Base-by-base conservation (phyloP, 2,888 invertebrate species). In the Clivina fossor region DNA sequence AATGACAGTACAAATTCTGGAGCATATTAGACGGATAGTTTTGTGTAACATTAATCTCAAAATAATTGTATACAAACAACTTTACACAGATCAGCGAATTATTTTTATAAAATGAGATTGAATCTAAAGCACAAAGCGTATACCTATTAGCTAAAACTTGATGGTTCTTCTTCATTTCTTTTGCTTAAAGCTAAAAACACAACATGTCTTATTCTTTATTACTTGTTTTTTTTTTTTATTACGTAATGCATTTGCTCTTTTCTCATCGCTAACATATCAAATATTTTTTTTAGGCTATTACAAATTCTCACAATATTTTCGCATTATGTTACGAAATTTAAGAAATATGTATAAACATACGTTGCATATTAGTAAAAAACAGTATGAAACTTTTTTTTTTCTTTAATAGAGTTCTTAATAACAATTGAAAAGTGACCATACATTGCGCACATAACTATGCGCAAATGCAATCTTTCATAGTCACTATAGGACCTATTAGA, bases 271-370 rank as follows among this genome's bases (percentile, higher is more conserved):
- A 53, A 53, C 53, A 53, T 53, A 53, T 53, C 53, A 53, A 53
- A 53, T 37, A 53, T 53, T n/a, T n/a, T n/a, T n/a, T n/a, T n/a
- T 53, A 53, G 53, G 53, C 53, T 53, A 53, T 53, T 53, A 53
- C 35, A 51, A 53, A 53, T n/a, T 53, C 53, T 53, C 53, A 53
- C 53, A 30, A n/a, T 53, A 53, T 35, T n/a, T 53, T 53, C 37
- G 53, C n/a, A n/a, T n/a, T 53, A 53, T 53, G 53, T 53, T 53
- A 53, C 53, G 44, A 40, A n/a, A n/a, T 53, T 53, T 53, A 53
- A 53, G 53, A 53, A 53, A 53, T 53, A 53, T 53, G 53, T 53
- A 53, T 53, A 53, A 53, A 53, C 53, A 53, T 53, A 53, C 53
- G 53, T 53, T 53, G 53, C 53, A 53, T 53, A 44, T 44, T 53